These are phyloP conservation scores for Pampusana beccarii DNA, from an alignment of 2,113 vertebrate genomes.

Conservation along the genomic window DNA sequence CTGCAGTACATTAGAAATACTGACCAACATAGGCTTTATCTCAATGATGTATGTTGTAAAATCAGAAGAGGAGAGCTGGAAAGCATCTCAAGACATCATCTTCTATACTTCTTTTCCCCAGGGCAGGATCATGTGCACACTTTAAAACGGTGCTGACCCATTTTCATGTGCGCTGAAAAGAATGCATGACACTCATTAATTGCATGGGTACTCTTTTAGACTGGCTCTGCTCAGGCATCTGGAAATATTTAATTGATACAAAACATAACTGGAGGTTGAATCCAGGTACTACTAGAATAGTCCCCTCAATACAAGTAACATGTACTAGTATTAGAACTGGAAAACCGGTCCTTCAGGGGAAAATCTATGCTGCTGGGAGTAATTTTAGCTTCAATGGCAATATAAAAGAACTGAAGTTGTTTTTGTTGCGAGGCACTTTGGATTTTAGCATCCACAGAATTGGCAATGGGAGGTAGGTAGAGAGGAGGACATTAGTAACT, in stretches of 20 bases:
- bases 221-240: slow-evolving; percentile 26
- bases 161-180: not conserved
- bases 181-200: not conserved
- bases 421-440: not conserved
- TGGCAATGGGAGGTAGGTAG: not conserved
- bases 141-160: slow-evolving; percentile 32
- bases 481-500: not conserved
- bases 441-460: not conserved
- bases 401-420: not conserved
- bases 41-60: not conserved
- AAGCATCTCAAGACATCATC: not conserved
- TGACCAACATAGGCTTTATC: not conserved
- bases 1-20: not conserved
- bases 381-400: not conserved
- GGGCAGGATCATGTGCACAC: not conserved
- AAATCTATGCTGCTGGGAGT: not conserved
- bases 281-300: not conserved
- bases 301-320: not conserved
- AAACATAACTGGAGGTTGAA: not conserved
- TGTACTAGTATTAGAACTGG: not conserved
- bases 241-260: slow-evolving; percentile 56
- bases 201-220: not conserved
- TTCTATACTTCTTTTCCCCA: not conserved
- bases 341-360: not conserved
- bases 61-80: not conserved